Percentiles rank a stretch among this genome's conserved stretches.
These are phyloP conservation scores for Pseudochromis fuscus DNA, from an alignment of 2,797 vertebrate genomes.

Conservation along the genomic window DNA sequence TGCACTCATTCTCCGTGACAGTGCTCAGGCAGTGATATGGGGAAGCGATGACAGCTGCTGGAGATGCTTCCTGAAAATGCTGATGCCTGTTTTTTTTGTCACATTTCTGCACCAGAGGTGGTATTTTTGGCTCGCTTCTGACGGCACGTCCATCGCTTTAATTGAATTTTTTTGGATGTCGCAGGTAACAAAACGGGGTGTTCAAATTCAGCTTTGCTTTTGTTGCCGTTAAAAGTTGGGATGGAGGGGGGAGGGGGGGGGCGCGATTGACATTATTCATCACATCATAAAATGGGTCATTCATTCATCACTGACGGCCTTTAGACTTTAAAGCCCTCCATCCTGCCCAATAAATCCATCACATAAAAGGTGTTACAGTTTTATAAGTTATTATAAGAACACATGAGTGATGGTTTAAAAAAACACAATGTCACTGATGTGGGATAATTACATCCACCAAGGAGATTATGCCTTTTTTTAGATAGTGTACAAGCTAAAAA, in stretches of 20 bases:
- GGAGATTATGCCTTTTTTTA: too few species aligned
- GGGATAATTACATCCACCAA: neutral
- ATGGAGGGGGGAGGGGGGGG: too few species aligned
- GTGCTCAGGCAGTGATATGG: conserved; percentile 54
- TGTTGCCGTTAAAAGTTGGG: conserved; percentile 6
- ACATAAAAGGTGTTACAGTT: neutral
- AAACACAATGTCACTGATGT: neutral
- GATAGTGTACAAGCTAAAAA: too few species aligned
- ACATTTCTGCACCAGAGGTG: conserved; percentile 23
- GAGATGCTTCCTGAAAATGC: conserved; percentile 55
- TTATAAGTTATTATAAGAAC: neutral
- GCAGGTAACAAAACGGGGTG: neutral
- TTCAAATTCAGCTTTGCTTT: neutral
- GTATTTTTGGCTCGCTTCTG: conserved; percentile 26
- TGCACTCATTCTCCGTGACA: conserved; percentile 65
- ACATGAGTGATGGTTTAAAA: conserved; percentile 2
- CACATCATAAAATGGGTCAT: conserved; percentile 15
- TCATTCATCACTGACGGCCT: neutral
- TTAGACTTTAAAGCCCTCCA: conserved; percentile 7
- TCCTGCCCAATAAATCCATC: conserved; percentile 5
- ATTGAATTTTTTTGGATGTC: conserved; percentile 9
- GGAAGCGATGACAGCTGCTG: conserved; percentile 61
- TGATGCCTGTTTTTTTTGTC: conserved; percentile 14
- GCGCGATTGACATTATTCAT: conserved; percentile 24
- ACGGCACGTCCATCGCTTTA: conserved; percentile 1